Evolutionary conservation across 1,140 invertebrate genomes (phyloP).

Genomic region (Hirudo medicinalis): DNA sequence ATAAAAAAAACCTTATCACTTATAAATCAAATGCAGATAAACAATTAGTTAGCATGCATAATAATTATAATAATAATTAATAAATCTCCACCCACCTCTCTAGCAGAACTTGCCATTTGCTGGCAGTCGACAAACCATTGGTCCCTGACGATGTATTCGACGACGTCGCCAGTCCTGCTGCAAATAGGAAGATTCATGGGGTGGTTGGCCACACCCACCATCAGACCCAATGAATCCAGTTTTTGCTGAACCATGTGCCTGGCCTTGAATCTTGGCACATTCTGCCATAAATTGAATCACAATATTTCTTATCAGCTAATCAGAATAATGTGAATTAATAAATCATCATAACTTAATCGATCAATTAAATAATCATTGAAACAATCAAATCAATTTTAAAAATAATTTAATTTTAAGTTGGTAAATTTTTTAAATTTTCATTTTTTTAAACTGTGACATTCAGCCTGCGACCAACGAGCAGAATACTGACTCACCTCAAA

Average conservation of each 20-base stretch:
- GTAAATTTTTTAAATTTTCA: too few species aligned
- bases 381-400: too few species aligned
- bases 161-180: constrained; percentile 82
- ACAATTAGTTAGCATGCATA: too few species aligned
- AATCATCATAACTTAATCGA: too few species aligned
- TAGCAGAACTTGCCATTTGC: constrained; percentile 50
- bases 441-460: too few species aligned
- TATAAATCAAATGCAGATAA: too few species aligned
- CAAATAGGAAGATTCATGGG: constrained; percentile 89
- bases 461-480: too few species aligned
- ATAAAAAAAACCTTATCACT: too few species aligned
- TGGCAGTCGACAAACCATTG: constrained; percentile 71
- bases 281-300: neutral
- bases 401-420: too few species aligned
- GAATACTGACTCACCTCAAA: constrained; percentile 49
- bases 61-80: too few species aligned
- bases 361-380: too few species aligned
- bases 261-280: constrained; percentile 59
- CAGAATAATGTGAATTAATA: neutral
- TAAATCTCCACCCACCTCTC: constrained; percentile 30
- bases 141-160: constrained; percentile 89
- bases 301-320: neutral
- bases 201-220: constrained; percentile 72
- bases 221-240: constrained; percentile 62
- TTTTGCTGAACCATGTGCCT: constrained; percentile 64